Base-by-base conservation (phyloP, 2,888 invertebrate genomes). In the Agrotis segetum region DNA sequence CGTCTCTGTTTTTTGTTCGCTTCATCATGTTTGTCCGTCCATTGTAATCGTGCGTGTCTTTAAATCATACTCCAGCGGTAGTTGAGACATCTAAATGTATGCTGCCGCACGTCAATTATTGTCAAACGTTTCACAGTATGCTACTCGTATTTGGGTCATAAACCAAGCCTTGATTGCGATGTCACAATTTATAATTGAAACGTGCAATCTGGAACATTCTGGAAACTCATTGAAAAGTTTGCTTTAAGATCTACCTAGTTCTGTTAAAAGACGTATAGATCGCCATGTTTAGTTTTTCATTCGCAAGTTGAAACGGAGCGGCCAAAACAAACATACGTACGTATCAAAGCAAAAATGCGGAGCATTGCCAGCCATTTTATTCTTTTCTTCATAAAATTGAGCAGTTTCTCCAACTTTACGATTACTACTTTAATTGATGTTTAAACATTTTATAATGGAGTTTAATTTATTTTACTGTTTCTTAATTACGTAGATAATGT, bases 101-200 rank as follows among this genome's bases (percentile, higher is more conserved):
- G 64, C 56, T 69, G 49, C 29, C 24, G 52, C 52, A 63, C 56
- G 77, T 29, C 77, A 73, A 72, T 82, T 66, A 71, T 67, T 73
- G 62, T 73, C 67, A 68, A 72, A 61, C 61, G 50, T 34, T 72
- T 62, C 56, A 66, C 55, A 56, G 65, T 79, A 61, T 64, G 58
- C 59, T 71, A 49, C 34, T 70, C 16, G 80, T 70, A 79, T 74
- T 79, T 79, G 49, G 83, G 68, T 73, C 76, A 71, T 74, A 74
- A 76, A 76, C 74, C 70, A 72, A 66, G 60, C 69, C 64, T 44
- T 83, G 70, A 79, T 84, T 69, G 71, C 67, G 55, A 65, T 78
- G 71, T 80, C 84, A 70, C 69, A 82, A 85, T 65, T 79, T 77
- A 71, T 58, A 84, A 82, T 84, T 73, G 69, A 68, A 77, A 62